phyloP scores from a whole-genome alignment of 2,797 vertebrate species.

The Myotis vivesi region DNA sequence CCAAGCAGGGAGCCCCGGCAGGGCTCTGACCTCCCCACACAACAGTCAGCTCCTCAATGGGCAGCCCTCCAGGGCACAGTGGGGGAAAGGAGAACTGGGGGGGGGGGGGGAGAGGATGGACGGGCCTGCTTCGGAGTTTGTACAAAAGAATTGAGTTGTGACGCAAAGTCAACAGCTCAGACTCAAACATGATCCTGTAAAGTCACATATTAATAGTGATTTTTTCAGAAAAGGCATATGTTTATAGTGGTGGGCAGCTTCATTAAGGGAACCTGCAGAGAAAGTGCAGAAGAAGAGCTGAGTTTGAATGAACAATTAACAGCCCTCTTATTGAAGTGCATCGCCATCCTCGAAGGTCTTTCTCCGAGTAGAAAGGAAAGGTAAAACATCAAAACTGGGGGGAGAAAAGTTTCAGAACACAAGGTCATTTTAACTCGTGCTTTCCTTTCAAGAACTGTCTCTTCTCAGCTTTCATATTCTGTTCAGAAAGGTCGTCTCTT shows the following conservation, averaged over 20 bases:
- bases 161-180: slow-evolving; percentile 54
- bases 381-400: slow-evolving; percentile 78
- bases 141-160: slow-evolving; percentile 15
- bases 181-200: neutral
- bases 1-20: neutral
- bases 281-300: slow-evolving; percentile 7
- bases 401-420: slow-evolving; percentile 83
- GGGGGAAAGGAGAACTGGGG: neutral
- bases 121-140: neutral
- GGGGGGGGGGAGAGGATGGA: neutral
- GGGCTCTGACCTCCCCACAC: neutral
- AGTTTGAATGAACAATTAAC: slow-evolving; percentile 68
- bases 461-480: slow-evolving; percentile 85
- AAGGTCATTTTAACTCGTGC: slow-evolving; percentile 85
- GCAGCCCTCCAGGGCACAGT: neutral
- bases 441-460: slow-evolving; percentile 80
- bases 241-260: neutral
- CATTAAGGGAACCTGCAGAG: slow-evolving; percentile 33
- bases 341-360: slow-evolving; percentile 72
- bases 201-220: neutral
- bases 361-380: slow-evolving; percentile 75
- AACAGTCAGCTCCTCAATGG: neutral
- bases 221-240: neutral
- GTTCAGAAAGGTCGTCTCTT: slow-evolving; percentile 86
- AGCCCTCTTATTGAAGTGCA: slow-evolving; percentile 57